These are phyloP conservation scores for Andrena chrysosceles DNA, from an alignment of 2,888 invertebrate genomes.

Conservation along the genomic window DNA sequence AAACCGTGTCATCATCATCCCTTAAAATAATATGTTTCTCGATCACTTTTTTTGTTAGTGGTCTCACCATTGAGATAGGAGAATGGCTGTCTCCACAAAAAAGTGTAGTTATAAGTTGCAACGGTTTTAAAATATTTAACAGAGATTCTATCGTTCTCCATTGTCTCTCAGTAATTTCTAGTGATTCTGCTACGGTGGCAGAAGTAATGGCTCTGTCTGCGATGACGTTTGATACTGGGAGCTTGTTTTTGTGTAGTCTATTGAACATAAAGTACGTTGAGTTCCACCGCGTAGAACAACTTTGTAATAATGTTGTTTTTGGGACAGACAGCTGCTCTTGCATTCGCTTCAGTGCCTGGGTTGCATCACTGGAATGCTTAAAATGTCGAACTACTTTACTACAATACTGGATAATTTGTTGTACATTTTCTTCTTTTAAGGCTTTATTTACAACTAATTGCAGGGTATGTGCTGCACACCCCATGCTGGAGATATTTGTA, in stretches of 20 bases:
- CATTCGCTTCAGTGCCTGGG: constrained; percentile 32
- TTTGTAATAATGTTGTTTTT: constrained; percentile 43
- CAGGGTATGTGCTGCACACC: no score
- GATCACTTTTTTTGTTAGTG: no score
- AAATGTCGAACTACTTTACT: no score
- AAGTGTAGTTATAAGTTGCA: constrained; percentile 27
- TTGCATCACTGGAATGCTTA: no score
- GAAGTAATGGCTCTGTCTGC: no score
- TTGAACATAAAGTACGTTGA: constrained; percentile 43
- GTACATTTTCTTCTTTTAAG: no score
- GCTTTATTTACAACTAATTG: no score
- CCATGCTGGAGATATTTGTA: no score
- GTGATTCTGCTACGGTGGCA: constrained; percentile 16
- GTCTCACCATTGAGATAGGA: no score
- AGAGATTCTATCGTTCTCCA: constrained; percentile 46
- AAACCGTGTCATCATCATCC: neutral
- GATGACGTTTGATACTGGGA: constrained; percentile 43
- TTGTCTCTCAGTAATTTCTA: constrained; percentile 34
- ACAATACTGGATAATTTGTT: no score
- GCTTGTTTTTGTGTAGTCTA: constrained; percentile 30
- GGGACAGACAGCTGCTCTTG: constrained; percentile 44
- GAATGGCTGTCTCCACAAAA: constrained; percentile 31
- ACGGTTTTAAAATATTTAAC: constrained; percentile 17
- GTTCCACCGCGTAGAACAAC: constrained; percentile 45
- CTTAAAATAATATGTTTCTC: no score